phyloP scores from a whole-genome alignment of 2,113 vertebrate species.

The Trogon surrucura region DNA sequence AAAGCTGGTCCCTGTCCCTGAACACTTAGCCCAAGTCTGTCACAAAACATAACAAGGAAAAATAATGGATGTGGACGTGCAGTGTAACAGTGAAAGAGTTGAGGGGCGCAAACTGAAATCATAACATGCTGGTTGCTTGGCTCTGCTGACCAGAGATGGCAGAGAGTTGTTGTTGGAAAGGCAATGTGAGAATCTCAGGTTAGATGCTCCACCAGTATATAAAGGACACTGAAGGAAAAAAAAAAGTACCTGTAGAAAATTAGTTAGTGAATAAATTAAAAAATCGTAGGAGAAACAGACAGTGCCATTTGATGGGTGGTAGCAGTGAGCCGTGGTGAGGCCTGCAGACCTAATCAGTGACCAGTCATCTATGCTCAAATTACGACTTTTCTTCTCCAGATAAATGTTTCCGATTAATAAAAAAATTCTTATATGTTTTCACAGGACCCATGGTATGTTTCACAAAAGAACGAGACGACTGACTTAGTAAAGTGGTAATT shows the following conservation, averaged over 20 bases:
- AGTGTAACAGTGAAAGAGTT: neutral
- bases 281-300: neutral
- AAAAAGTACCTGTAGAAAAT: neutral
- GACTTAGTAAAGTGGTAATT: neutral
- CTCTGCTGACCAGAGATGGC: neutral
- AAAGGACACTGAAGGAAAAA: neutral
- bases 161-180: neutral
- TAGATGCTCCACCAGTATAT: neutral
- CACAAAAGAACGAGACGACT: neutral
- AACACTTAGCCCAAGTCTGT: neutral
- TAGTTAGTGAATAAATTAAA: neutral
- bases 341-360: neutral
- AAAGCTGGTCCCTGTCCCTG: neutral
- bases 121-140: rapidly evolving
- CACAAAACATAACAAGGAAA: neutral
- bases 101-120: neutral
- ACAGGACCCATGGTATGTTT: neutral
- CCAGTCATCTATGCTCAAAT: neutral
- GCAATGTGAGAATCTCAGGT: neutral
- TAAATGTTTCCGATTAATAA: neutral
- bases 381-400: neutral
- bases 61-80: neutral
- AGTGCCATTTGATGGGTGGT: neutral
- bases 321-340: neutral
- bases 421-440: neutral